Base-by-base conservation (phyloP, 2,797 vertebrate genomes). In the Microctenopoma steveboyesi region DNA sequence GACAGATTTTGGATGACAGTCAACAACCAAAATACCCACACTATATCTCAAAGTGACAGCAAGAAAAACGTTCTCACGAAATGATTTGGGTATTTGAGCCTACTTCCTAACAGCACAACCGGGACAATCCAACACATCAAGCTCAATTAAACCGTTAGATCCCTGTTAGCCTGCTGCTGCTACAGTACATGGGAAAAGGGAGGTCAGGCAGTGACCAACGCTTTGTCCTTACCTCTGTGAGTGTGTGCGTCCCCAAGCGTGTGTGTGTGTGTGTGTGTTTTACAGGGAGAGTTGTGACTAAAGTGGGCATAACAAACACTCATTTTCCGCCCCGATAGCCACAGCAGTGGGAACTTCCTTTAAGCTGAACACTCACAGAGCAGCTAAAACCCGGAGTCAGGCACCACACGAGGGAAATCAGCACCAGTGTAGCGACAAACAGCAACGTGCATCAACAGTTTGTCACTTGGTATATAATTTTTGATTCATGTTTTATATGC, bases 321-420 rank as follows among this genome's bases (percentile, higher is more conserved):
- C 76, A 91, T 94, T 93, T 94, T 94, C 92, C 88, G 86, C 90
- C 79, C 87, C 84, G 92, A 93, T 94, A 92, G 86, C 76, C 90
- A 86, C 74, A 86, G 83, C 88, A 93, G 92, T 93, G 92, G 92
- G 93, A 94, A 94, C 89, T 91, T 94, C 93, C 92, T 92, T 86
- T 76, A 74, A 73, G 73, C 58, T 63, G 58, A 72, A 60, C 72
- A 89, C 90, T 91, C 91, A 94, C 84, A 86, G 85, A 73, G 72
- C 72, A 55, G 72, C 82, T 75, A 25, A 65, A 75, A 68, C 62
- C 60, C 42, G 54, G 52, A 60, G 54, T 25, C 63, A 18, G 55
- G 37, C 1, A 0, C 40, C 70, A 61, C 78, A 74, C 61, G 27
- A 35, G 54, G 16, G 2, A 49, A 12, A 54, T 71, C 28, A 67